Conservation (phyloP, 2,113 vertebrate species). For the Nymphicus hollandicus region DNA sequence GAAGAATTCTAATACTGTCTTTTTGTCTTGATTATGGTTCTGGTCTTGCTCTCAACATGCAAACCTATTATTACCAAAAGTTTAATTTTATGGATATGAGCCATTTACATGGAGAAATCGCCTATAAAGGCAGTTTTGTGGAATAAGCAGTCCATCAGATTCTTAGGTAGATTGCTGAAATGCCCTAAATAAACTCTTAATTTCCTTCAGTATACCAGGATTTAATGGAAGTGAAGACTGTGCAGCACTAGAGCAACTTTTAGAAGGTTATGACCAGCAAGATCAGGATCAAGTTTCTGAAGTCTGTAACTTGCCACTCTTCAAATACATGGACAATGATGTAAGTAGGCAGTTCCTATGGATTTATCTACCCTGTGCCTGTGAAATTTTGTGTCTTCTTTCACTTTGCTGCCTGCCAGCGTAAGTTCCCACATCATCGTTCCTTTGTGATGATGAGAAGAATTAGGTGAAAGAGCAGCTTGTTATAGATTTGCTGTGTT, state of each 20-base stretch:
- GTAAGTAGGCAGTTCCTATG: slow-evolving; percentile 76
- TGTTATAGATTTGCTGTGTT: background rate
- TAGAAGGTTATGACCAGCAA: slow-evolving; percentile 95
- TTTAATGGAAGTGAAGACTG: slow-evolving; percentile 94
- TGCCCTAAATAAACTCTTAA: background rate
- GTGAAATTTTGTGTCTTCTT: background rate
- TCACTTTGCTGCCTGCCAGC: background rate
- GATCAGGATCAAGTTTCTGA: slow-evolving; percentile 91
- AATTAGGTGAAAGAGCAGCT: background rate
- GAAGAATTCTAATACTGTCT: background rate
- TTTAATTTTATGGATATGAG: background rate
- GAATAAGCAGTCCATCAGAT: background rate
- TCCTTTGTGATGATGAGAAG: background rate
- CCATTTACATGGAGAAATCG: background rate
- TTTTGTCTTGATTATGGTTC: background rate
- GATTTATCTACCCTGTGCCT: background rate
- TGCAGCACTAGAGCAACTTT: slow-evolving; percentile 87
- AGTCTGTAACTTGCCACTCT: slow-evolving; percentile 91
- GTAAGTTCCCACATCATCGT: background rate
- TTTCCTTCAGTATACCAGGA: slow-evolving; percentile 85
- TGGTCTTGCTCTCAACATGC: background rate
- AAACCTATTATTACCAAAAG: background rate
- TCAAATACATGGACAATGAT: slow-evolving; percentile 99
- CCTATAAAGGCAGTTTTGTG: background rate
- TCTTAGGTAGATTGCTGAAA: background rate